Evolutionary conservation across 2,888 invertebrate genomes (phyloP), one percentile per base, ranked within the genome.

Genomic region (Eurytoma adleriae): DNA sequence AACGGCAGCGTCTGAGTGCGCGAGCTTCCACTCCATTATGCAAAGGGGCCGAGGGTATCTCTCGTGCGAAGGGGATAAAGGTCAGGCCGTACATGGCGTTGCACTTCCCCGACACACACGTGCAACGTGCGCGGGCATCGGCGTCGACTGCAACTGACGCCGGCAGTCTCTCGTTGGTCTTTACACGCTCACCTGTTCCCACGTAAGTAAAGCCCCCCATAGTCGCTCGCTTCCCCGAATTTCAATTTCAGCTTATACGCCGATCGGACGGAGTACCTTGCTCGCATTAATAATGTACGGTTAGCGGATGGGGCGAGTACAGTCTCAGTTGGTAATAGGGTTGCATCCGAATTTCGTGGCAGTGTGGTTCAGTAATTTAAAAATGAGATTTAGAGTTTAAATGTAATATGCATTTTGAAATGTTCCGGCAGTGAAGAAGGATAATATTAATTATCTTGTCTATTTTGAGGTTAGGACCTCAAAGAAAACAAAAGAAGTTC

Each of bases 161-260:
- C 40, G 30, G n/a, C 62, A 40, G 30, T 30, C 57, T 18, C 24
- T 52, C 12, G 18, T 7, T 24, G 16, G 50, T 52, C 72, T 72
- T 72, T 72, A 72, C 72, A 72, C 40, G 61, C 27, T 71, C 27
- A 20, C 52, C 16, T 72, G 62, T 48, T 62, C 50, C 27, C 16
- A 18, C 27, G 13, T 64, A 18, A 5, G 27, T 27, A 27, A 27
- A 12, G 24, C 59, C n/a, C 30, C 3, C 16, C 12, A 64, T 20
- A 54, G 50, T 24, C 59, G 57, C n/a, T 57, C 30, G 13, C 30
- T 75, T 75, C 75, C 68, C 56, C 75, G 75, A 68, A 68, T 67
- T 75, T 66, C 27, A 66, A 67, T 74, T 74, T 48, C 30, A n/a
- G 57, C 57, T 48, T 56, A 40, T 64, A 18, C 7, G 3, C 14